A percentile compares a stretch with the other conserved stretches of the same genome.
Conservation (phyloP, 2,113 vertebrate species). For the Procapra przewalskii region DNA sequence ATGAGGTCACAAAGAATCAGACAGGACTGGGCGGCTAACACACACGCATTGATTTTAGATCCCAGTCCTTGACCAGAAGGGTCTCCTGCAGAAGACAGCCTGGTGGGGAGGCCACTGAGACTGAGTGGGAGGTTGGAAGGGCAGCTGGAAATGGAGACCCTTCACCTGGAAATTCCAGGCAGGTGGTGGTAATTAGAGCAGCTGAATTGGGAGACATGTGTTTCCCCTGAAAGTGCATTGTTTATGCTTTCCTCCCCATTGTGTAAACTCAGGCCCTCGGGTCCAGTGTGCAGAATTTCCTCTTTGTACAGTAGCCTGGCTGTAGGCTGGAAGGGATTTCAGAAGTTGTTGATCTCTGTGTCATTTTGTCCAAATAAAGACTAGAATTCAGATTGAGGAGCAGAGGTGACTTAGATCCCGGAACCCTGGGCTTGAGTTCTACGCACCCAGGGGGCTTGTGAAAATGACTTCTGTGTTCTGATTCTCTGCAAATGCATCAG, state of each 20-base stretch:
- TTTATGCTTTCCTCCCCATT: background rate
- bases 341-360: background rate
- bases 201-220: background rate
- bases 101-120: background rate
- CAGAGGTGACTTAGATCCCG: background rate
- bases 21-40: background rate
- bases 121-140: background rate
- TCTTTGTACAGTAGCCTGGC: background rate
- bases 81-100: background rate
- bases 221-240: conserved; percentile 2
- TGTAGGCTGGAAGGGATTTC: background rate
- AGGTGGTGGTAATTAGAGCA: background rate
- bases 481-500: background rate
- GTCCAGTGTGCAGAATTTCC: background rate
- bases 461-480: background rate
- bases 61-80: background rate
- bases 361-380: background rate
- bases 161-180: conserved; percentile 36
- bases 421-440: too few species aligned
- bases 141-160: background rate
- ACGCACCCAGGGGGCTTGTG: background rate
- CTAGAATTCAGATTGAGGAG: background rate
- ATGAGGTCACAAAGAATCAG: background rate
- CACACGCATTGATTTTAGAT: background rate
- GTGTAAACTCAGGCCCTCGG: background rate